Base-by-base conservation (phyloP, 92 coral and sea anemone species). In the Parazoanthus swiftii region DNA sequence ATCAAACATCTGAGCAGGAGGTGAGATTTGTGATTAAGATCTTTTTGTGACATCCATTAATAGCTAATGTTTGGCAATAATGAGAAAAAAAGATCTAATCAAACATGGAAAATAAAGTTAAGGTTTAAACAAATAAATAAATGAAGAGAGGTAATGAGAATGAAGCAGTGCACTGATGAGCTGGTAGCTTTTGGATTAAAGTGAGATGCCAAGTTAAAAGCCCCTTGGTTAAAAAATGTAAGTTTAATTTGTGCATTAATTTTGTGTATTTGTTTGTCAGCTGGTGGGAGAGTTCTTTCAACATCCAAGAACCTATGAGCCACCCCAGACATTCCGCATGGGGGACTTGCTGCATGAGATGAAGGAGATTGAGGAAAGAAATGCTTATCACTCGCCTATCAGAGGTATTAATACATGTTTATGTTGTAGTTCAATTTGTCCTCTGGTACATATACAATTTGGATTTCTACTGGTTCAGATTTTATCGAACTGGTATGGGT, bases 241-340 rank as follows among this genome's bases (percentile, higher is more conserved):
- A 54, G 0, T 54, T 11, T 54, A 54, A 13, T 15, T 2, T 3
- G 1, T 54, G 16, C 33, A 29, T 51, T 44, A 44, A 44, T 11
- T 54, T 11, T 54, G 9, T 54, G 13, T 54, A 3, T 74, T 67
- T 65, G 18, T 39, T 54, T 76, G 75, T 79, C 77, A 96, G 99
- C 86, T 97, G 90, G 95, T 91, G 76, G 89, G 93, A 35, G 98
- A 97, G 70, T 97, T 86, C 88, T 91, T 97, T 56, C 89, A 88
- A 81, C 97, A 97, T 67, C 98, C 95, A 8, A 81, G 93, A 42
- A 87, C 94, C 46, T 95, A 95, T 91, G 95, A 94, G 0, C 92
- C 98, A 21, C 99, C 99, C 0, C 98, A 95, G 89, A 90, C 98
- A 18, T 97, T 97, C 85, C 94, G 96, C 58, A 97, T 97, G 99